phyloP scores from a whole-genome alignment of 2,888 invertebrate genomes.

The Meandrusa payeni region DNA sequence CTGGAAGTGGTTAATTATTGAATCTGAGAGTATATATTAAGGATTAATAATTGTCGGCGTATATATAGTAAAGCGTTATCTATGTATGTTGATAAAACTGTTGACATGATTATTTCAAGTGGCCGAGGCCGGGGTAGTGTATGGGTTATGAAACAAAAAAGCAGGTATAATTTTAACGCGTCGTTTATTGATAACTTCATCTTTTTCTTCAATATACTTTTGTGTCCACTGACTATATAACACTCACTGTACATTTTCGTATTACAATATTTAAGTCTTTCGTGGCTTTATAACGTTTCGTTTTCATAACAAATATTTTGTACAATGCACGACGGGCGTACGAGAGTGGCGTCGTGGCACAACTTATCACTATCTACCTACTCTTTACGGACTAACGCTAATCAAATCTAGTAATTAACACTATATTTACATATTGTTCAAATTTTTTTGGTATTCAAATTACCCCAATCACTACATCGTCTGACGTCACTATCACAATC shows the following conservation, averaged over 20 bases:
- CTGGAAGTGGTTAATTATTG: too few relatives aligned
- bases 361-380: constrained; percentile 72
- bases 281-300: constrained; percentile 71
- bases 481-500: constrained; percentile 56
- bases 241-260: constrained; percentile 81
- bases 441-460: constrained; percentile 80
- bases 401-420: constrained; percentile 64
- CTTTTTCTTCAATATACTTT: constrained; percentile 76
- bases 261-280: constrained; percentile 80
- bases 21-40: too few relatives aligned
- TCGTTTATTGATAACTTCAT: constrained; percentile 80
- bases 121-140: constrained; percentile 29
- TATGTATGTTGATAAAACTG: constrained; percentile 9
- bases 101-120: constrained; percentile 11
- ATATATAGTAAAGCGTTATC: constrained; percentile 8
- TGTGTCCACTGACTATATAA: constrained; percentile 82
- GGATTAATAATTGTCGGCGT: too few relatives aligned
- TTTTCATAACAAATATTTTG: constrained; percentile 79
- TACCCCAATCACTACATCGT: constrained; percentile 70
- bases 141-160: constrained; percentile 68
- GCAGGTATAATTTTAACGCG: constrained; percentile 73
- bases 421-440: constrained; percentile 80
- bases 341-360: constrained; percentile 74
- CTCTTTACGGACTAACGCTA: constrained; percentile 64
- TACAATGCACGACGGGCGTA: constrained; percentile 75